Base-by-base conservation (phyloP, 2,113 vertebrate species). In the Scatophagus argus region DNA sequence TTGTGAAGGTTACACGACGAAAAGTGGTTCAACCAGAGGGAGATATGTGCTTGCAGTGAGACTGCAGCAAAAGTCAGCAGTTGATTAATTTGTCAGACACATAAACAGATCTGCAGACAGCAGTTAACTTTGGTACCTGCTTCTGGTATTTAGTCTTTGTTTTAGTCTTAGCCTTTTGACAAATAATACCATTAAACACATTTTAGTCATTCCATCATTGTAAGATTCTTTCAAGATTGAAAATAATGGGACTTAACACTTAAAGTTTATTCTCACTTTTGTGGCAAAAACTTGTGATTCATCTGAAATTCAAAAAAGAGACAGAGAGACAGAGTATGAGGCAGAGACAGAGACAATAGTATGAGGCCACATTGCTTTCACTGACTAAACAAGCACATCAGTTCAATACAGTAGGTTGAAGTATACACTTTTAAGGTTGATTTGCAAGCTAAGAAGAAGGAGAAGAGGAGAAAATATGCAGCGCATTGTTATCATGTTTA, bases 41-140 rank as follows among this genome's bases (percentile, higher is more conserved):
- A 74, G 13, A 34, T 14, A 12, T 60, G 34, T 25, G 32, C 10
- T 69, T 70, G 68, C 47, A 54, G 4, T 41, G 44, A 66, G 32
- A 61, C 54, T 27, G 14, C n/a, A n/a, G n/a, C n/a, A n/a, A 83
- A 66, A 36, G 55, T 67, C 32, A 71, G 1, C 17, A 11, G 44
- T 60, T 17, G 19, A 49, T 65, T 56, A 5, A 31, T 13, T 13
- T 47, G n/a, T 10, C 17, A n/a, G 49, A 31, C 9, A 29, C n/a
- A 67, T 10, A 43, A 7, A 23, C 32, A 23, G 19, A 58, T 25
- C 25, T 46, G 34, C 8, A 13, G 9, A 38, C 56, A n/a, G 69
- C 43, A 36, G 12, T 25, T 17, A 0, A 46, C 27, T 21, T 47
- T 21, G 2, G 5, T 10, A 10, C 4, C 11, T n/a, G 7, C 31